phyloP scores from a whole-genome alignment of 2,797 vertebrate genomes.

The Propithecus perrieri region DNA sequence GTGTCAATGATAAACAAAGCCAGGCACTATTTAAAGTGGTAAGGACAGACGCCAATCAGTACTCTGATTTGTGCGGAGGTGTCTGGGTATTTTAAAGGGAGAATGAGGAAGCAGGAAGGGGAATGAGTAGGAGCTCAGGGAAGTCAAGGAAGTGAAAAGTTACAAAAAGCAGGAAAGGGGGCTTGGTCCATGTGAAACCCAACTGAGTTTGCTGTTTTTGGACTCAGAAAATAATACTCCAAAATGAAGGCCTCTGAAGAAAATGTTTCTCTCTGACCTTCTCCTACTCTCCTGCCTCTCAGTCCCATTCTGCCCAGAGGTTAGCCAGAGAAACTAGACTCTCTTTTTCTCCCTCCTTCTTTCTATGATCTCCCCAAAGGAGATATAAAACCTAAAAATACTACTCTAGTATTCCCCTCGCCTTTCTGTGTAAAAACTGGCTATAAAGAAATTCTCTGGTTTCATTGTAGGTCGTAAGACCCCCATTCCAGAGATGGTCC shows the following conservation, averaged over 20 bases:
- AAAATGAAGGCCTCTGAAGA: neutral
- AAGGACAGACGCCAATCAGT: neutral
- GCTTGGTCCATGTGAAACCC: neutral
- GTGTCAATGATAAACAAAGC: neutral
- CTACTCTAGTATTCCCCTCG: no score
- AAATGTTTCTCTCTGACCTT: neutral
- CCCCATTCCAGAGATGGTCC: neutral
- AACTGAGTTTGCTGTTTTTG: neutral
- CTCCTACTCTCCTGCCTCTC: neutral
- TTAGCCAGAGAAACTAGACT: neutral
- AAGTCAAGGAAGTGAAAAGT: neutral
- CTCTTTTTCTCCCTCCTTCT: no score
- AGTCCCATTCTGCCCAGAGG: neutral
- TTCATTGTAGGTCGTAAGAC: neutral
- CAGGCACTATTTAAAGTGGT: neutral
- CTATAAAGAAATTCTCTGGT: neutral
- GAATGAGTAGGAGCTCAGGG: neutral
- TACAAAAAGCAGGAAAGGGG: neutral
- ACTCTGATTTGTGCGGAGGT: no score
- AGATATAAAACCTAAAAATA: neutral
- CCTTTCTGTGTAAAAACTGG: neutral
- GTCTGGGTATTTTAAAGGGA: neutral
- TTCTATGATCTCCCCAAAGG: neutral
- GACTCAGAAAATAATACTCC: neutral
- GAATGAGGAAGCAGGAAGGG: neutral